Percentiles rank a stretch among this genome's conserved stretches.
Conservation (phyloP, 1,140 invertebrate species). For the Plectrocnemia conspersa region DNA sequence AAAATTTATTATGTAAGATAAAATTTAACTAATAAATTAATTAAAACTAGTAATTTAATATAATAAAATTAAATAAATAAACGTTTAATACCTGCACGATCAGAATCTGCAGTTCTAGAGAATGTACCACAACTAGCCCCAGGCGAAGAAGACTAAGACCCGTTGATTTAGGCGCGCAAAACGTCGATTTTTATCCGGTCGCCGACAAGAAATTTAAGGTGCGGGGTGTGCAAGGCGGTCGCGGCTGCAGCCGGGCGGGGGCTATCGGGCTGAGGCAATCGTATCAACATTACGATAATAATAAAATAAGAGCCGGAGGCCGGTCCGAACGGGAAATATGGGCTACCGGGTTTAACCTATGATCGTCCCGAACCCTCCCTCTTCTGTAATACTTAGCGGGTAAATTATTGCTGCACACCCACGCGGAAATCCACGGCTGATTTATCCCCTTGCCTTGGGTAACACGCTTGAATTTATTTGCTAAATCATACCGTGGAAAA, state of each 20-base stretch:
- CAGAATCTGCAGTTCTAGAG: not conserved
- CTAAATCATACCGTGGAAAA: no score
- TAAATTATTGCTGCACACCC: slow-evolving; percentile 26
- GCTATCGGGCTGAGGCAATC: no score
- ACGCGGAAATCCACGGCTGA: slow-evolving; percentile 20
- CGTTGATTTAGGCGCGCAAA: not conserved
- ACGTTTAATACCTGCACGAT: not conserved
- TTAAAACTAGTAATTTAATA: no score
- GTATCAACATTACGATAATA: slow-evolving; percentile 18
- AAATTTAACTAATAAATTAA: no score
- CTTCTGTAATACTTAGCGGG: slow-evolving; percentile 22
- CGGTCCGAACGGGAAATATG: slow-evolving; percentile 6
- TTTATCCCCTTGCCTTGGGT: no score
- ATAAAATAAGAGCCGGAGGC: slow-evolving; percentile 21
- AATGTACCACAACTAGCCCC: not conserved
- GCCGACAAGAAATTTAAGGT: not conserved
- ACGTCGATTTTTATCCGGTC: not conserved
- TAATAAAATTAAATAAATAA: not conserved
- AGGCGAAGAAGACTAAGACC: not conserved
- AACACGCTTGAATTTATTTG: no score
- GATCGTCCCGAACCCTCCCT: slow-evolving; percentile 12
- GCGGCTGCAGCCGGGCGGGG: no score
- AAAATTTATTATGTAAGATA: no score
- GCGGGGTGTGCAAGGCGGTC: not conserved
- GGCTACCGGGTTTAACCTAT: slow-evolving; percentile 15